These are phyloP conservation scores for Hedychridium roseum DNA, from an alignment of 2,888 invertebrate species.

Conservation along the genomic window DNA sequence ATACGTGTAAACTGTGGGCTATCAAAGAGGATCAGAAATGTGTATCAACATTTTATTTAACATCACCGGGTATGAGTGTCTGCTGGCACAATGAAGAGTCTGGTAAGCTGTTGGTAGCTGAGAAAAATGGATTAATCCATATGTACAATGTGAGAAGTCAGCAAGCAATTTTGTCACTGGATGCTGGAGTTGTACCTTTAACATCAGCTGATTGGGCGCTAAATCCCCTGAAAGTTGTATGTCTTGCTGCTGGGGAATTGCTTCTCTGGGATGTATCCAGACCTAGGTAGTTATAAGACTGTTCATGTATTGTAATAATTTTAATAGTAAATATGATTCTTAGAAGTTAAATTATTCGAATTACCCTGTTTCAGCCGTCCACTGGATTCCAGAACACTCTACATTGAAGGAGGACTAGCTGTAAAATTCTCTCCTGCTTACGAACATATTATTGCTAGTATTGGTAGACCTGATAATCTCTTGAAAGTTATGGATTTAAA, in stretches of 20 bases:
- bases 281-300: conserved; percentile 66
- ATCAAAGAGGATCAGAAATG: conserved; percentile 66
- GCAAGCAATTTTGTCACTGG: conserved; percentile 73
- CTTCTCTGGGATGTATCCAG: conserved; percentile 74
- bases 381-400: conserved; percentile 68
- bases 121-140: conserved; percentile 77
- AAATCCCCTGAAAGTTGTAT: conserved; percentile 70
- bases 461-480: conserved; percentile 73
- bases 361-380: conserved; percentile 66
- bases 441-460: conserved; percentile 72
- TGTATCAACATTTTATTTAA: conserved; percentile 70
- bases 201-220: conserved; percentile 77
- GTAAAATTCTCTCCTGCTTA: conserved; percentile 72
- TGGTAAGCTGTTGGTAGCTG: conserved; percentile 77
- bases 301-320: neutral
- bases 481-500: conserved; percentile 72
- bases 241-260: conserved; percentile 73
- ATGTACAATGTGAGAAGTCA: conserved; percentile 77
- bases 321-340: conserved; percentile 4
- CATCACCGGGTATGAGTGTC: conserved; percentile 73
- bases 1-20: conserved; percentile 76
- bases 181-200: conserved; percentile 70
- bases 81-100: conserved; percentile 77
- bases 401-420: conserved; percentile 71
- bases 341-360: conserved; percentile 1